These are phyloP conservation scores for Macrocentrus cingulum DNA, from an alignment of 1,140 invertebrate species.

Conservation along the genomic window DNA sequence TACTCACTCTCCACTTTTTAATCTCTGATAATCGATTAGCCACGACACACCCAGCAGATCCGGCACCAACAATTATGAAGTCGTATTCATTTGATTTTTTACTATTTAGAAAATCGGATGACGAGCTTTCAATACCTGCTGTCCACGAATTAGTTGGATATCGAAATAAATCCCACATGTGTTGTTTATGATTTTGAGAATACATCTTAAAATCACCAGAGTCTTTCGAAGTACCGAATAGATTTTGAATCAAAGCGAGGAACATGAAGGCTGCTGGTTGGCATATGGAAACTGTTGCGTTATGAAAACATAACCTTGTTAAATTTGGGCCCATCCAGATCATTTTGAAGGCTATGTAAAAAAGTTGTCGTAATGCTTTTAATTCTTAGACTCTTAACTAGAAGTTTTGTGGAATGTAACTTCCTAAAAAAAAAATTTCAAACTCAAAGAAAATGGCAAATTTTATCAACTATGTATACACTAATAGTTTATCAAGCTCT, in stretches of 20 bases:
- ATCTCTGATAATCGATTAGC: conserved; percentile 65
- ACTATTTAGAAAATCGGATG: not conserved
- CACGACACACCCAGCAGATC: conserved; percentile 69
- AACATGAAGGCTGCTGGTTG: conserved; percentile 62
- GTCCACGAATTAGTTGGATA: no score
- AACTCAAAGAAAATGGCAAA: no score
- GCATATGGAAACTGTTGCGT: conserved; percentile 61
- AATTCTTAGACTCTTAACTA: no score
- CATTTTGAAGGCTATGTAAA: conserved; percentile 41
- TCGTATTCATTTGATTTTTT: conserved; percentile 36
- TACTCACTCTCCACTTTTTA: conserved; percentile 54
- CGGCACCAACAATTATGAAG: conserved; percentile 65
- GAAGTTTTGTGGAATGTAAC: no score
- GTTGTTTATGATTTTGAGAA: no score
- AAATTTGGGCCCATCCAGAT: conserved; percentile 65
- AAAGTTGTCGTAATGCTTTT: no score
- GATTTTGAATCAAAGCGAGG: conserved; percentile 58
- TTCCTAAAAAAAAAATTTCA: no score
- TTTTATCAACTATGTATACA: no score
- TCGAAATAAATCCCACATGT: no score
- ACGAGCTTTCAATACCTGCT: no score
- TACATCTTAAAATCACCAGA: no score
- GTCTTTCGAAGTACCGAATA: conserved; percentile 63
- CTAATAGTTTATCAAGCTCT: no score
- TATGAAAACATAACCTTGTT: conserved; percentile 55